These are phyloP conservation scores for Neomicropteryx cornuta DNA, from an alignment of 1,140 invertebrate species.

Conservation along the genomic window DNA sequence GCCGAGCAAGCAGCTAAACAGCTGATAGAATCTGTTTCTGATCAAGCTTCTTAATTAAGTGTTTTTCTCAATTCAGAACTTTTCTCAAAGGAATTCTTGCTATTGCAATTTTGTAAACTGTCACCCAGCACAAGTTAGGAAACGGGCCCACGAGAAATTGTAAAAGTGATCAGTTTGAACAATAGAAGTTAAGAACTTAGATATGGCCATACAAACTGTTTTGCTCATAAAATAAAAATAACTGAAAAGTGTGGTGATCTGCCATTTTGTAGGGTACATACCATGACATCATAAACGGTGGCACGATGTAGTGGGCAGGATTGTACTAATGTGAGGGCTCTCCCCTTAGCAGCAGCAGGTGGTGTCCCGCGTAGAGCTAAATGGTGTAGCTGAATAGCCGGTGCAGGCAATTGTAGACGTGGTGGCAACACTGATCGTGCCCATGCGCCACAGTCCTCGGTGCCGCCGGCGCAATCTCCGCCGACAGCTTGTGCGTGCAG, in stretches of 20 bases:
- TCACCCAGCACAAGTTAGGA: no score
- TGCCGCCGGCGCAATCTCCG: conserved; percentile 62
- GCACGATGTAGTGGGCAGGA: conserved; percentile 88
- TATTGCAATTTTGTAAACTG: no score
- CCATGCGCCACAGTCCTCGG: conserved; percentile 62
- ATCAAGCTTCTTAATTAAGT: no score
- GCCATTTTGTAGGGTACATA: no score
- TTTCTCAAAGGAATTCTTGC: no score
- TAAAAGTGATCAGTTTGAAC: no score
- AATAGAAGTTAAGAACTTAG: no score
- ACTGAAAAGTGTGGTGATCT: no score
- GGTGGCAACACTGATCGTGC: conserved; percentile 73
- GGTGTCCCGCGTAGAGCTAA: conserved; percentile 78
- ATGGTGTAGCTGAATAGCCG: conserved; percentile 77
- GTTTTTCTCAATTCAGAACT: no score
- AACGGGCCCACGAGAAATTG: no score
- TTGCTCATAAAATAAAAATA: no score
- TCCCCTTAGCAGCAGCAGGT: conserved; percentile 76
- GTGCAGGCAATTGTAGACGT: conserved; percentile 68
- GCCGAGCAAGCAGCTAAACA: neutral
- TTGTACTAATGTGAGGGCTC: conserved; percentile 88
- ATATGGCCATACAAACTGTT: no score
- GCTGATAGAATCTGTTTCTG: conserved; percentile 1
- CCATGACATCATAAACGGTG: conserved; percentile 91
- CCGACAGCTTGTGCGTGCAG: conserved; percentile 87